Conservation (phyloP, 23 tunicate genomes). For the Oikopleura dioica region DNA sequence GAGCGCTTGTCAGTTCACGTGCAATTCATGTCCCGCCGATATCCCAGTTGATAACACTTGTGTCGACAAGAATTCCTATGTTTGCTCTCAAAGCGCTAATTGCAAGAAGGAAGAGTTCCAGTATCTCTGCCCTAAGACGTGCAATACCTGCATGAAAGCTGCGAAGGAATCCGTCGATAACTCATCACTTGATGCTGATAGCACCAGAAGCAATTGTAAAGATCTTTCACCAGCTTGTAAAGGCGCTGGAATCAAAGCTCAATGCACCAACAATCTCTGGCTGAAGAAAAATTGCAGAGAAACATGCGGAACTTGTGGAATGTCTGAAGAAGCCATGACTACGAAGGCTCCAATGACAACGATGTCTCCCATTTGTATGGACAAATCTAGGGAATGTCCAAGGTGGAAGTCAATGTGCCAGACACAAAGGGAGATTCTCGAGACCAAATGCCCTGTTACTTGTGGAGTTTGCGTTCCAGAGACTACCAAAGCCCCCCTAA, state of each 20-base stretch:
- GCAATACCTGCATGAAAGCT: background rate
- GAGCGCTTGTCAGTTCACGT: no score
- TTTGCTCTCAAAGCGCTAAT: no score
- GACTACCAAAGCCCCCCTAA: background rate
- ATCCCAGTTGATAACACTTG: no score
- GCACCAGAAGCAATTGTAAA: background rate
- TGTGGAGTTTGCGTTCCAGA: background rate
- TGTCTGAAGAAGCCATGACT: background rate
- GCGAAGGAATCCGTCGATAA: background rate
- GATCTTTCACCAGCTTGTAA: background rate
- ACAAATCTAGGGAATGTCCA: no score
- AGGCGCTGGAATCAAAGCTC: background rate
- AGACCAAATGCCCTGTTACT: background rate
- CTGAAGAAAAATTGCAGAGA: background rate
- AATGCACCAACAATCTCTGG: background rate
- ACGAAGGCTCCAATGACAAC: no score
- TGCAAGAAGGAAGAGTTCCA: no score
- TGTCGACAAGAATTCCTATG: no score
- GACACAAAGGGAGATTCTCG: background rate
- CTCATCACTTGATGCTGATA: no score
- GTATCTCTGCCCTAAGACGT: background rate
- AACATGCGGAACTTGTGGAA: background rate
- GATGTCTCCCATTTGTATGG: no score
- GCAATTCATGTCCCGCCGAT: no score
- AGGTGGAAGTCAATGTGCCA: background rate